Percentiles rank a stretch among this genome's conserved stretches.
phyloP scores from a whole-genome alignment of 2,888 invertebrate genomes.

The Spisula solida region DNA sequence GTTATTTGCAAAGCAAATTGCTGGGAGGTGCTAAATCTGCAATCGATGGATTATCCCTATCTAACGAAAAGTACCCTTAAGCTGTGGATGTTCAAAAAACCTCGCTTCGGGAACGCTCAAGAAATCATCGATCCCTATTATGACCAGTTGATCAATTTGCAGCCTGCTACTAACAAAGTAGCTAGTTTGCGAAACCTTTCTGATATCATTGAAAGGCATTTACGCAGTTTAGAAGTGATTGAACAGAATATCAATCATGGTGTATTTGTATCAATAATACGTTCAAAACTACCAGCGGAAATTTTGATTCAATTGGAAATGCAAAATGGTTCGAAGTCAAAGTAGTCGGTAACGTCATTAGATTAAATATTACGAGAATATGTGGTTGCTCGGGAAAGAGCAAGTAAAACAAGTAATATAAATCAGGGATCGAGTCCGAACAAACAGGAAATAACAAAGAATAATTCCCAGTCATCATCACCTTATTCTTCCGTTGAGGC shows the following conservation, averaged over 20 bases:
- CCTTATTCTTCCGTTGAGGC: background rate
- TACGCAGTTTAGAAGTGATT: conserved; percentile 47
- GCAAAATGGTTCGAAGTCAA: conserved; percentile 34
- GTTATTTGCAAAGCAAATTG: background rate
- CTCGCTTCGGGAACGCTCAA: conserved; percentile 52
- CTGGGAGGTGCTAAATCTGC: conserved; percentile 43
- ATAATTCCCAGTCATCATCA: too few relatives aligned
- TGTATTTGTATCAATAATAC: conserved; percentile 53
- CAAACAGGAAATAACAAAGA: too few relatives aligned
- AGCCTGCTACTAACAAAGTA: conserved; percentile 33
- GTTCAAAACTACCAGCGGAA: conserved; percentile 44
- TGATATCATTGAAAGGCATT: conserved; percentile 27
- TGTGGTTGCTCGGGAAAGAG: conserved; percentile 42
- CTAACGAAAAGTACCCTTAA: conserved; percentile 57
- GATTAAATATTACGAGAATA: conserved; percentile 37
- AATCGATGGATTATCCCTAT: conserved; percentile 50
- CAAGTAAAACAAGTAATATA: background rate
- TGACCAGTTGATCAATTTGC: conserved; percentile 47
- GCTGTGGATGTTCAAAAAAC: conserved; percentile 42
- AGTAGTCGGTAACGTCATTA: conserved; percentile 29
- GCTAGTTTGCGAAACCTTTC: conserved; percentile 40
- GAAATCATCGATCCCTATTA: conserved; percentile 59
- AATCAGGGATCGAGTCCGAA: background rate
- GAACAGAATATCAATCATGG: conserved; percentile 43
- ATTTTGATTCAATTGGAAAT: conserved; percentile 46